Evolutionary conservation across 2,888 invertebrate genomes (phyloP), one percentile per base, ranked within the genome.

Genomic region (Schizotus pectinicornis): DNA sequence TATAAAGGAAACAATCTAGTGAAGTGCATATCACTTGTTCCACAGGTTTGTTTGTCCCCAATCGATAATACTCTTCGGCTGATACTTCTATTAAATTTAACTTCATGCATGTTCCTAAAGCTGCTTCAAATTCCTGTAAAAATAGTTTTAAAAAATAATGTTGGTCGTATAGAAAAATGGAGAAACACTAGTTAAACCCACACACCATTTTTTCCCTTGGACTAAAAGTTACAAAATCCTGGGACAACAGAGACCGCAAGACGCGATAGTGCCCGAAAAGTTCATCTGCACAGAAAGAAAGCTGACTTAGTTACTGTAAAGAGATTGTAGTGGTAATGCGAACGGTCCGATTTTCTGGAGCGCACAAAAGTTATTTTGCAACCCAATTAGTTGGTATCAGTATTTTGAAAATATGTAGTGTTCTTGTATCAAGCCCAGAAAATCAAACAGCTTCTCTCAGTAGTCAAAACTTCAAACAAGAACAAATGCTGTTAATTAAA

Each of bases 1-100:
- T 85, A 56, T 82, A 82, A 45, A 88, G 81, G 53, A 88, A 87
- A 42, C 88, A 91, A 71, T 85, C 82, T 42, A 87, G 77, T 13
- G 87, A 76, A 73, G 87, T 87, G 37, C 82, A 80, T 47, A 92
- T 78, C 34, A 91, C 73, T 14, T 78, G 74, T 67, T 81, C 81
- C 35, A 86, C 71, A 67, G 82, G 82, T 7, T 67, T 67, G 62
- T 84, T 83, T 1, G 74, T 71, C 48, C 82, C 81, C 32, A 80
- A 61, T 66, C 76, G 57, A 68, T 81, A 70, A 71, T 70, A 62
- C 67, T 75, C 65, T 59, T 65, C 65, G 30, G 59, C 56, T 5
- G 48, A 61, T 61, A 67, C 45, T 62, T 73, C 54, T 64, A 83
- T 62, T 50, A 81, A 62, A 61, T 76, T 64, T 37, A 76, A 60